Conservation (phyloP, 2,113 vertebrate species). For the Coreoperca whiteheadi region DNA sequence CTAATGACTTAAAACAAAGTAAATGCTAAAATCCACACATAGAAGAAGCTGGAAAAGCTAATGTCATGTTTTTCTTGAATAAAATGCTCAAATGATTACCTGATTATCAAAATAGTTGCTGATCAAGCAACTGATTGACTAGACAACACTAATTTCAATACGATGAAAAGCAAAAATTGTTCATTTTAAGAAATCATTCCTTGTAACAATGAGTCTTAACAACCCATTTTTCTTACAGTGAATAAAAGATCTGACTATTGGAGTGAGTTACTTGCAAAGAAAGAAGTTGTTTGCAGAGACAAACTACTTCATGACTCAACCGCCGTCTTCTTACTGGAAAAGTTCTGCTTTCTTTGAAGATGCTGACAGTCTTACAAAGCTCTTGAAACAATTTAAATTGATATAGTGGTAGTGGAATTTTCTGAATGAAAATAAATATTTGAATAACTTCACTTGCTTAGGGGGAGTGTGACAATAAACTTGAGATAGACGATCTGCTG, state of each 20-base stretch:
- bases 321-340: no score
- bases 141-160: no score
- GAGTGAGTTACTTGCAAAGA: neutral
- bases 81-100: neutral
- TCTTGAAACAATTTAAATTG: neutral
- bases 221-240: neutral
- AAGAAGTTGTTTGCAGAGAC: neutral
- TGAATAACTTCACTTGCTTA: neutral
- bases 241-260: neutral
- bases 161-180: neutral
- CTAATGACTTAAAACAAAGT: neutral
- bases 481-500: constrained; percentile 3
- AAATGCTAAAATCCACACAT: neutral
- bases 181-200: neutral
- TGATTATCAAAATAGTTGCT: neutral
- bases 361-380: neutral
- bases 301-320: no score
- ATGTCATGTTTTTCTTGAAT: neutral
- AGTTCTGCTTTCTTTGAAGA: neutral
- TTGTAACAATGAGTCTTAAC: neutral
- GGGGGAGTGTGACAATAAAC: neutral
- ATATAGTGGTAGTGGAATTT: neutral
- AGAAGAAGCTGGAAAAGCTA: neutral
- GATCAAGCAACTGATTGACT: no score
- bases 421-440: neutral